Conservation (phyloP, 2,113 vertebrate species). For the Macroglossus sobrinus region DNA sequence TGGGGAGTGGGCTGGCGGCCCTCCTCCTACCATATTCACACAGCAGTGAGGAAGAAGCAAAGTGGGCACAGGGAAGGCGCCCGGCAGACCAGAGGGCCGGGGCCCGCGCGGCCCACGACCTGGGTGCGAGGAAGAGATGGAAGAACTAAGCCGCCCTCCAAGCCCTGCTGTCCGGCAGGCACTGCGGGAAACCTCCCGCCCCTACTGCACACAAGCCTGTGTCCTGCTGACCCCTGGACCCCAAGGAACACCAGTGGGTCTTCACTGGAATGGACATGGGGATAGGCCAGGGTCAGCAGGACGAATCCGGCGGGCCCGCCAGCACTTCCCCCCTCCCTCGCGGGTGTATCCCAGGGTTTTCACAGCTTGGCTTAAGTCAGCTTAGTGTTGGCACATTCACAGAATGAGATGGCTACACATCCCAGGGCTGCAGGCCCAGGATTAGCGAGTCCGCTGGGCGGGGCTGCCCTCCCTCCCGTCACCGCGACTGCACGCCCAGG, state of each 20-base stretch:
- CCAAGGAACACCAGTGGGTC: not conserved
- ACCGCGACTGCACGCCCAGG: conserved; percentile 93
- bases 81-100: conserved; percentile 70
- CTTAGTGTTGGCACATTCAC: conserved; percentile 92
- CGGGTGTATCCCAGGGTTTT: conserved; percentile 64
- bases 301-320: not conserved
- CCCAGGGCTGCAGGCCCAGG: conserved; percentile 75
- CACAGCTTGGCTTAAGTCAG: conserved; percentile 82
- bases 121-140: not conserved
- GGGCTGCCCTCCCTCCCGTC: conserved; percentile 69
- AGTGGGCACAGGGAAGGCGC: conserved; percentile 66
- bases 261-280: not conserved
- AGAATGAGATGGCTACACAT: conserved; percentile 90
- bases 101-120: conserved; percentile 24
- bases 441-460: conserved; percentile 65
- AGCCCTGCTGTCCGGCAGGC: conserved; percentile 50
- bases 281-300: not conserved
- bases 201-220: not conserved
- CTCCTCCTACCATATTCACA: conserved; percentile 64
- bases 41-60: conserved; percentile 57
- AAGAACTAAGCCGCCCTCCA: conserved; percentile 47
- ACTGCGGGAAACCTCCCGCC: conserved; percentile 42
- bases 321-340: not conserved
- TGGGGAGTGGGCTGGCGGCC: conserved; percentile 41
- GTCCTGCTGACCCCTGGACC: conserved; percentile 23